Evolutionary conservation across 2,888 invertebrate species (phyloP), one percentile per base, ranked within the genome.

Genomic region (Amphiduros pacificus): DNA sequence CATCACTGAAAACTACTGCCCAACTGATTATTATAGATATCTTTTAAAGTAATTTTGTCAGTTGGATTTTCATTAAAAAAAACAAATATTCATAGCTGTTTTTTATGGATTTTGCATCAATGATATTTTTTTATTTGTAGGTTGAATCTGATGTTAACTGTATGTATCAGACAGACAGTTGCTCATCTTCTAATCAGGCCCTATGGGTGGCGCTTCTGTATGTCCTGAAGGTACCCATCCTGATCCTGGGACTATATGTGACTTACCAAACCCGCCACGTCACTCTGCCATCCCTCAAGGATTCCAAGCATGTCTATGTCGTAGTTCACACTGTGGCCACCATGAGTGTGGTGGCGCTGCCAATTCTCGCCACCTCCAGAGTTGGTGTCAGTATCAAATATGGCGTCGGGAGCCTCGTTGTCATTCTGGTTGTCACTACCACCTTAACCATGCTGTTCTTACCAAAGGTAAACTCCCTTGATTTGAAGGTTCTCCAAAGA

Each of bases 261-360:
- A 61, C 65, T 22, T 67, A 60, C 65, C 59, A 63, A 40, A 58
- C 65, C 26, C 59, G 67, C 6, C 65, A 58, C 31, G 63, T 67
- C 28, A 66, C 63, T 6, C 49, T 67, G 22, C 67, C 67, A 11
- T 50, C 67, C 20, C 59, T 67, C 11, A 52, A 48, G 36, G 67
- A 67, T 49, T 29, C 61, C 24, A 41, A n/a, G 27, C 48, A 52
- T 27, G 44, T 61, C 14, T 60, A 52, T 50, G 44, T 51, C 9
- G 55, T 56, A 9, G 52, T 63, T 2, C 55, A 49, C 26, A 50
- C 55, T n/a, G 59, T 63, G 17, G 51, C 56, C 36, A 26, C 40
- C 9, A 27, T 67, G 26, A 56, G 63, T n/a, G 11, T 63, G n/a
- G 31, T 65, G 11, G 40, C 48, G 29, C 49, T 67, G 28, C 67